Evolutionary conservation across 1,140 invertebrate genomes (phyloP).

Genomic region (Gonatopus flavifemur): DNA sequence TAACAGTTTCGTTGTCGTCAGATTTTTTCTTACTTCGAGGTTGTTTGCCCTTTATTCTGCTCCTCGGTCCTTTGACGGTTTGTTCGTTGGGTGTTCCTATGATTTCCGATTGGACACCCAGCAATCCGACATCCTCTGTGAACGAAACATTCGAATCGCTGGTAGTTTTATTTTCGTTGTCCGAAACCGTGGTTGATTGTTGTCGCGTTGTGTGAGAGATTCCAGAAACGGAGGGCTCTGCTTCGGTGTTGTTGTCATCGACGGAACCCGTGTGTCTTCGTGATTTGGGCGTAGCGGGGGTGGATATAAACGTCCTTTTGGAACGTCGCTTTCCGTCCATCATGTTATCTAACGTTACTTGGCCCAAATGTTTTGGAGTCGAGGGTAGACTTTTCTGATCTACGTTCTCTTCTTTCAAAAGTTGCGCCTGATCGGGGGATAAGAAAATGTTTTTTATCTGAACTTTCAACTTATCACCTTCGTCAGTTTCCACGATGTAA

Average conservation of each 20-base stretch:
- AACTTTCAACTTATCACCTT: constrained; percentile 34
- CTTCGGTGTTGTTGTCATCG: background rate
- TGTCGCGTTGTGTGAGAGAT: constrained; percentile 5
- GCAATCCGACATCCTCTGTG: constrained; percentile 38
- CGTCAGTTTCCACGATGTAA: constrained; percentile 39
- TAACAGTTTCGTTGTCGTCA: constrained; percentile 51
- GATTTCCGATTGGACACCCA: constrained; percentile 60
- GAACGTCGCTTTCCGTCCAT: constrained; percentile 43
- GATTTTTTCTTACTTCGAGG: constrained; percentile 30
- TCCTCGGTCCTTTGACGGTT: constrained; percentile 27
- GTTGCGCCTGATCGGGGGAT: constrained; percentile 41
- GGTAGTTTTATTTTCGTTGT: constrained; percentile 23
- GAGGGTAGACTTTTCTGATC: constrained; percentile 30
- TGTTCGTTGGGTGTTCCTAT: constrained; percentile 48
- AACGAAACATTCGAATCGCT: constrained; percentile 21
- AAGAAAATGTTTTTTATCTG: constrained; percentile 42
- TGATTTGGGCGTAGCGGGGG: constrained; percentile 28
- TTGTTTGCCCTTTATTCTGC: constrained; percentile 36
- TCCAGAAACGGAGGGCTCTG: constrained; percentile 31
- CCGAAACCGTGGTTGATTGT: background rate
- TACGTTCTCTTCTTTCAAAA: constrained; percentile 35
- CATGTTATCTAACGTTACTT: constrained; percentile 46
- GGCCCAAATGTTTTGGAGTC: constrained; percentile 37
- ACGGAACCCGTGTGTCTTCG: background rate
- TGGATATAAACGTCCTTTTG: constrained; percentile 27